Base-by-base conservation (phyloP, 1,140 invertebrate species). In the Drosophila obscura region DNA sequence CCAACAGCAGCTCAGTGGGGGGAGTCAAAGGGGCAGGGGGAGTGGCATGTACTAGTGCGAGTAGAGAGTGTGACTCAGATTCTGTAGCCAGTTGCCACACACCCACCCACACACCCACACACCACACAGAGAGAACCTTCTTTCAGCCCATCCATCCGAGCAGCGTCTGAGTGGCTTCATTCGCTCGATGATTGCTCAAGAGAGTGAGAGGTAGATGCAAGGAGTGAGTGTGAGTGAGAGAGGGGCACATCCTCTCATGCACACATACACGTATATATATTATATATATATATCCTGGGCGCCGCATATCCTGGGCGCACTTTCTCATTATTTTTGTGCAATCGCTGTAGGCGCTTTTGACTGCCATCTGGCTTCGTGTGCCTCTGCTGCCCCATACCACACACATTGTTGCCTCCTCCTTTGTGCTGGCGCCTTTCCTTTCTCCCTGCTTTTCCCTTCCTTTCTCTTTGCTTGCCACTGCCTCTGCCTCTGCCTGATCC, bases 311-410 rank as follows among this genome's bases (percentile, higher is more conserved):
- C 83, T 88, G 83, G 63, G 76, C 76, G 76, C 76, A 72, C 75
- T 88, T 87, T 79, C 83, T 87, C 83, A 87, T 87, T 87, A 87
- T 87, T 87, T 87, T 88, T 87, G 83, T 87, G 83, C 83, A 87
- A 87, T 88, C 83, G 83, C 83, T 88, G 75, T 73, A 82, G 83
- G 83, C 79, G 76, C 75, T 83, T 81, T 84, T 62, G 71, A 60
- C 56, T 64, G 48, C 73, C 49, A 45, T 46, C 44, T 50, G 35
- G n/a, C 50, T 19, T 16, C 45, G 9, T 5, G 19, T 9, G 16
- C 44, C 31, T 4, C 50, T 44, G 16, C 53, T 61, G 28, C 68
- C 56, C 35, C 44, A 28, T 56, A 48, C 58, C 58, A 28, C 71
- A 28, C 71, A 53, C 63, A 80, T 80, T 80, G 77, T 76, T 79